phyloP scores from a whole-genome alignment of 2,888 invertebrate genomes.

The Acanthacorydalis orientalis region DNA sequence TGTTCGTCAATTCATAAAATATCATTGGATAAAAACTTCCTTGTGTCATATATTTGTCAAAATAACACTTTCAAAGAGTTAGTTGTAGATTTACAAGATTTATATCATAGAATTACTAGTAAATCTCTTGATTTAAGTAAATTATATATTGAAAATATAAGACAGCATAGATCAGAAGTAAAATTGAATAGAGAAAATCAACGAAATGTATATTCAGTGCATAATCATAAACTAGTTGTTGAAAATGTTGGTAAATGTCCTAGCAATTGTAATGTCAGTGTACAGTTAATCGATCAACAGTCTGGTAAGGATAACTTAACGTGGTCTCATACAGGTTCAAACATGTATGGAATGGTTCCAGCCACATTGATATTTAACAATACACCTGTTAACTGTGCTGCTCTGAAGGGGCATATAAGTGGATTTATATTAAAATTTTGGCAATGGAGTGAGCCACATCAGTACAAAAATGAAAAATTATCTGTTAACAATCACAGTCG shows the following conservation, averaged over 20 bases:
- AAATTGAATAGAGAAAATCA: constrained; percentile 37
- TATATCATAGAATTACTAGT: constrained; percentile 27
- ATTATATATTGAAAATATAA: constrained; percentile 22
- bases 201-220: constrained; percentile 38
- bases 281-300: constrained; percentile 37
- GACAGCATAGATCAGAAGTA: constrained; percentile 36
- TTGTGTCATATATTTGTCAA: constrained; percentile 38
- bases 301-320: constrained; percentile 34
- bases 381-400: constrained; percentile 17
- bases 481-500: constrained; percentile 7
- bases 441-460: constrained; percentile 48
- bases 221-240: constrained; percentile 45
- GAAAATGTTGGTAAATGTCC: constrained; percentile 59
- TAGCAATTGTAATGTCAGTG: constrained; percentile 41
- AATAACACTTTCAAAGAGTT: constrained; percentile 36
- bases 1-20: constrained; percentile 40
- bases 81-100: constrained; percentile 25
- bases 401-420: constrained; percentile 35
- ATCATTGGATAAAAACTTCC: constrained; percentile 31
- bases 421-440: constrained; percentile 72
- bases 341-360: constrained; percentile 56
- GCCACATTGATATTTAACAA: constrained; percentile 45
- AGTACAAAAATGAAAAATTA: constrained; percentile 8
- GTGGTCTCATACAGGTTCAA: constrained; percentile 43
- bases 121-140: constrained; percentile 18